Evolutionary conservation across 2,113 vertebrate species (phyloP), one percentile per base, ranked within the genome.

Genomic region (Candoia aspera): DNA sequence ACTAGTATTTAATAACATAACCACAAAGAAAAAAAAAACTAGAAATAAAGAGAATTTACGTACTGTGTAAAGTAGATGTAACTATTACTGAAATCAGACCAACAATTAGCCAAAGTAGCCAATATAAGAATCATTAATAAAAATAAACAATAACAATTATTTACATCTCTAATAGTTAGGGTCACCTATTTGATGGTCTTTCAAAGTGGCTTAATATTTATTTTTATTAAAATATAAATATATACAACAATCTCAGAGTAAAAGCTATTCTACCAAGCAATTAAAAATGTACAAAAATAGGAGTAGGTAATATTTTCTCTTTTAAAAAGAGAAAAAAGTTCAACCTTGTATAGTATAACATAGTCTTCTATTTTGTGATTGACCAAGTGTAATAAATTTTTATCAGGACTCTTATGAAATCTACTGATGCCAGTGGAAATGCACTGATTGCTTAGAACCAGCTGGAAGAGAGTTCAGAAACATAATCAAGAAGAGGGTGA

Each of bases 401-500:
- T 17, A 88, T 46, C 17, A 23, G 55, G 54, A 12, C 54, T 79
- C 46, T 53, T 85, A 60, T 68, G 49, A 88, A 85, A 26, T 57
- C 79, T 84, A 88, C 46, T 59, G 53, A 93, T 88, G 17, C 60
- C 58, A 29, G 42, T 89, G 21, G 59, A 86, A 68, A 73, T 19
- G 94, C 68, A 93, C 26, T 26, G 90, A 60, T 57, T 73, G 54
- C 89, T 9, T 93, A 64, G 57, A 17, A 21, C 54, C 49, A 60
- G 86, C 79, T 73, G 21, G 13, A 12, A 87, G 26, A 10, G 68
- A 86, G 93, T 95, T 17, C 12, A 84, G 58, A 64, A 33, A 94
- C 17, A 29, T 83, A 79, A 64, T 0, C 42, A 94, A 92, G 90
- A 60, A 93, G 11, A 4, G 68, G 26, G 29, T 86, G 88, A 62